These are phyloP conservation scores for Sturnira hondurensis DNA, from an alignment of 2,113 vertebrate species.

Conservation along the genomic window DNA sequence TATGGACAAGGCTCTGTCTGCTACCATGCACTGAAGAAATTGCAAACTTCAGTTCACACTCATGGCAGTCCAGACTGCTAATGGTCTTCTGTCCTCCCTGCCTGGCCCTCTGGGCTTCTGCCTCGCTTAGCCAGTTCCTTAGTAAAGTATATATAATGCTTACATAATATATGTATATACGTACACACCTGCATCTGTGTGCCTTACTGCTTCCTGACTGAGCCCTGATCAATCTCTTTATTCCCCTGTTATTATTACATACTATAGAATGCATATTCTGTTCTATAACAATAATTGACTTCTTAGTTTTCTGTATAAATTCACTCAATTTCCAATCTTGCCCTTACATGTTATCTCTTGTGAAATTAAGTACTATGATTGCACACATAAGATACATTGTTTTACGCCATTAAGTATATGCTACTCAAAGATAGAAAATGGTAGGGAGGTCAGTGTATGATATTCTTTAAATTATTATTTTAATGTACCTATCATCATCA, in stretches of 20 bases:
- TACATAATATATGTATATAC: background rate
- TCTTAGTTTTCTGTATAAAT: background rate
- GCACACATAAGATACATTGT: background rate
- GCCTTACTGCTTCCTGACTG: background rate
- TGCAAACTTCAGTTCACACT: background rate
- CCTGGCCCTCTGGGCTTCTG: background rate
- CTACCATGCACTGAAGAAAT: background rate
- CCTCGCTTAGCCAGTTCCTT: background rate
- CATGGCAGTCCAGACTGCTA: background rate
- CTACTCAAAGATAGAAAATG: background rate
- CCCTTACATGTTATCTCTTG: background rate
- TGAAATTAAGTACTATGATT: background rate
- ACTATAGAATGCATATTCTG: background rate
- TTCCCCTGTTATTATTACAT: background rate
- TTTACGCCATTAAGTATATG: background rate
- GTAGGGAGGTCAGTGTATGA: background rate
- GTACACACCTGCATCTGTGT: background rate
- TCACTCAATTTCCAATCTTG: background rate
- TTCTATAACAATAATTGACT: background rate
- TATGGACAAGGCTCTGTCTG: background rate
- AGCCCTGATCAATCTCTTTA: background rate
- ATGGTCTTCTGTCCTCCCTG: background rate
- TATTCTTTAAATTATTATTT: background rate
- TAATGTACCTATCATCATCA: background rate
- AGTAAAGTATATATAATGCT: background rate